Conservation (phyloP, 1,140 invertebrate genomes). For the Globodera ellingtonae region DNA sequence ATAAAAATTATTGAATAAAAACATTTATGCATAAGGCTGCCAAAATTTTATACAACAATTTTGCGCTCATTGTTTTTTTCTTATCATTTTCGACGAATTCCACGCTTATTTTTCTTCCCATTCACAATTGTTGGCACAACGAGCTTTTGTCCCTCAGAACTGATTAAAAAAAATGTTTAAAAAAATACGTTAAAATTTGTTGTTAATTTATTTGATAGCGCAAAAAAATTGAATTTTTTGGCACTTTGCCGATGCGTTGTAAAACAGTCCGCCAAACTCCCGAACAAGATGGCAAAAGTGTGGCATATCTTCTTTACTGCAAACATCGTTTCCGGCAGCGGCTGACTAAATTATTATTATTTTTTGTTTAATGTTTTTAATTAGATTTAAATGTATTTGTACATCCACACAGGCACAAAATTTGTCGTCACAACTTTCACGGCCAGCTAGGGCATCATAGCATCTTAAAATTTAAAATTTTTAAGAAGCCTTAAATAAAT, state of each 20-base stretch:
- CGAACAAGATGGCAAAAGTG: too few relatives aligned
- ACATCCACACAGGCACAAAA: slow-evolving; percentile 29
- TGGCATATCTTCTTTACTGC: too few relatives aligned
- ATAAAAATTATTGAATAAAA: too few relatives aligned
- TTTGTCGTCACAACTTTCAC: slow-evolving; percentile 33
- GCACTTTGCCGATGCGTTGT: too few relatives aligned
- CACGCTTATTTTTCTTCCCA: neutral
- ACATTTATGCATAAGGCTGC: too few relatives aligned
- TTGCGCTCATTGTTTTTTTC: neutral
- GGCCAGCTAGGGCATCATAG: slow-evolving; percentile 31
- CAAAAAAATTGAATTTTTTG: too few relatives aligned
- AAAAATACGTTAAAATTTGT: neutral
- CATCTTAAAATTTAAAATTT: neutral
- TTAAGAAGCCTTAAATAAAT: too few relatives aligned
- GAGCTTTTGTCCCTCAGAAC: neutral
- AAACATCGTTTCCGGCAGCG: too few relatives aligned
- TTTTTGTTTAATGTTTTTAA: neutral
- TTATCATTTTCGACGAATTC: neutral
- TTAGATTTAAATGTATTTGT: neutral
- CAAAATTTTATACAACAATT: too few relatives aligned
- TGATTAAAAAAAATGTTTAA: neutral
- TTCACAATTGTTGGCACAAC: slow-evolving; percentile 1
- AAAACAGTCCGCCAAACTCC: too few relatives aligned
- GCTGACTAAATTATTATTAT: too few relatives aligned
- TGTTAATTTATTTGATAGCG: neutral